Conservation (phyloP, 2,888 invertebrate species). For the Cephus runcator region DNA sequence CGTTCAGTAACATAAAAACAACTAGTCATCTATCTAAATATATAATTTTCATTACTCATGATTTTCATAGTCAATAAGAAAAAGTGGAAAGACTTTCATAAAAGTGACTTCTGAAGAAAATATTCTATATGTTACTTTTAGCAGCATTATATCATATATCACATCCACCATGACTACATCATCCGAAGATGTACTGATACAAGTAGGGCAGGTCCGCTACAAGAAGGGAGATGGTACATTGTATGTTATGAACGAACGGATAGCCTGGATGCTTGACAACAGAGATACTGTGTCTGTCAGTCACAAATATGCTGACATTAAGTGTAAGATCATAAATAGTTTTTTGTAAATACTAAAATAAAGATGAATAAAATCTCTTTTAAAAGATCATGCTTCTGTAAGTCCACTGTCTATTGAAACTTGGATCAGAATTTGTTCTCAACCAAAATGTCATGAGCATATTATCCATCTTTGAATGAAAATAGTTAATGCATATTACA, state of each 20-base stretch:
- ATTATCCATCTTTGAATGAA: neutral
- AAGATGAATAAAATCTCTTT: slow-evolving; percentile 18
- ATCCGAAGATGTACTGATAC: slow-evolving; percentile 94
- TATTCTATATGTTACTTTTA: slow-evolving; percentile 27
- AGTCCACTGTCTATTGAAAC: slow-evolving; percentile 2
- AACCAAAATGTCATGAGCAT: neutral
- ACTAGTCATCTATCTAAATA: neutral
- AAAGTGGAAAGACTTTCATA: neutral
- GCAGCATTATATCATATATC: slow-evolving; percentile 43
- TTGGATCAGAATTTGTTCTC: slow-evolving; percentile 3
- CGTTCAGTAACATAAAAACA: neutral
- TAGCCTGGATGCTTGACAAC: slow-evolving; percentile 97
- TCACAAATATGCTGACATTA: slow-evolving; percentile 94
- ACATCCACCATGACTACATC: slow-evolving; percentile 79
- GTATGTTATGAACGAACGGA: slow-evolving; percentile 94
- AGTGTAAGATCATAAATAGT: slow-evolving; percentile 73
- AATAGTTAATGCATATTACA: slow-evolving; percentile 38
- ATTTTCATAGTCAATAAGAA: neutral
- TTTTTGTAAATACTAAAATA: slow-evolving; percentile 28
- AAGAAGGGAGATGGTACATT: slow-evolving; percentile 97
- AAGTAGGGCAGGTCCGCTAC: slow-evolving; percentile 91
- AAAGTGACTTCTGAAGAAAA: neutral
- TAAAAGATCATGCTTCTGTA: slow-evolving; percentile 13
- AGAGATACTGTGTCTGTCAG: slow-evolving; percentile 92
- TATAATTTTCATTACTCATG: neutral